These are phyloP conservation scores for Tetramorium parvispinum DNA, from an alignment of 1,140 invertebrate genomes.

Conservation along the genomic window DNA sequence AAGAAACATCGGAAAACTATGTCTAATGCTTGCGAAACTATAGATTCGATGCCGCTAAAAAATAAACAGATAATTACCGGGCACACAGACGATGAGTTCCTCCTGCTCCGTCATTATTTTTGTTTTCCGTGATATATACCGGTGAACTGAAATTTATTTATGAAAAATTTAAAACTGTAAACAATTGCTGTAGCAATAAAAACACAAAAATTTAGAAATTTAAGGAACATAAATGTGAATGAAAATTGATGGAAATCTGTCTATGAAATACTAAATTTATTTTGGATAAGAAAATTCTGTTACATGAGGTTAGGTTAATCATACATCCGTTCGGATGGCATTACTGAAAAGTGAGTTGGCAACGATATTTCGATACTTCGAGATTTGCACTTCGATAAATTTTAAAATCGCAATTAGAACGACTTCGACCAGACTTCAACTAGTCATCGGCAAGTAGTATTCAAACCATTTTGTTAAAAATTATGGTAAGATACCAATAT, in stretches of 20 bases:
- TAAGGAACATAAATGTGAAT: neutral
- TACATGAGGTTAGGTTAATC: neutral
- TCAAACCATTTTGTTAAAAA: no score
- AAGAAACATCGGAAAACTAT: slow-evolving; percentile 16
- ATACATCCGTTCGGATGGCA: neutral
- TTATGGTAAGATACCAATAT: no score
- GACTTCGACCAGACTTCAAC: no score
- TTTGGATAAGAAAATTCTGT: neutral
- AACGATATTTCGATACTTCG: no score
- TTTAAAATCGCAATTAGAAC: no score
- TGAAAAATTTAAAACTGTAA: neutral
- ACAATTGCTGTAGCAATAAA: neutral
- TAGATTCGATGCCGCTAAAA: neutral
- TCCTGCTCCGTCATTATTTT: slow-evolving; percentile 63
- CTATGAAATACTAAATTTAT: neutral
- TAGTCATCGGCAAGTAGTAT: no score
- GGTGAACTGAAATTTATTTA: neutral
- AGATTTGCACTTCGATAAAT: no score
- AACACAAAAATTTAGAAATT: neutral
- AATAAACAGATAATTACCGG: slow-evolving; percentile 77
- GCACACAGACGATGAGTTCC: slow-evolving; percentile 85
- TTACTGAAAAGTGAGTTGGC: no score
- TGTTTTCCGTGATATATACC: neutral
- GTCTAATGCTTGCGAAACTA: neutral
- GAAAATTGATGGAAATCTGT: neutral